phyloP scores from a whole-genome alignment of 2,888 invertebrate species.

The Apodemia duryi region DNA sequence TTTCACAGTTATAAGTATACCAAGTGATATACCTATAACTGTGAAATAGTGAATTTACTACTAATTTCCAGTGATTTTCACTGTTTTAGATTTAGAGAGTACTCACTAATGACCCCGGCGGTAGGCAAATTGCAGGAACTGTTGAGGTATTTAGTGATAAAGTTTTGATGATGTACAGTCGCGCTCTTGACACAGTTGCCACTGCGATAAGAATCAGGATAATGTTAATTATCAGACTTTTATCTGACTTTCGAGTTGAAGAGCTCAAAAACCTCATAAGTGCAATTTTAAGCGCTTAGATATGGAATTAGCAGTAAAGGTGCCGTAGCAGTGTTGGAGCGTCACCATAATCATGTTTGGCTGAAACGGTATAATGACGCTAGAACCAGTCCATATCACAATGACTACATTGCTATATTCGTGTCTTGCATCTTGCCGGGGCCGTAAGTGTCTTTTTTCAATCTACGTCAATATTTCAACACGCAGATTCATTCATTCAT shows the following conservation, averaged over 20 bases:
- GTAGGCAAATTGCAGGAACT: too few relatives aligned
- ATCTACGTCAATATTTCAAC: neutral
- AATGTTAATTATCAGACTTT: too few relatives aligned
- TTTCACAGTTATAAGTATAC: neutral
- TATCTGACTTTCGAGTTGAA: neutral
- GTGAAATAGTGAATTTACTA: slow-evolving; percentile 4
- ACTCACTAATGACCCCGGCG: too few relatives aligned
- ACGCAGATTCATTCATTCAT: too few relatives aligned
- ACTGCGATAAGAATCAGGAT: too few relatives aligned
- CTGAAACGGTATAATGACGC: slow-evolving; percentile 1
- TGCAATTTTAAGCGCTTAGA: too few relatives aligned
- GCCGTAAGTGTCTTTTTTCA: neutral
- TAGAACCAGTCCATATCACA: slow-evolving; percentile 2
- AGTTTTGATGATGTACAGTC: too few relatives aligned
- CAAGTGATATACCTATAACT: slow-evolving; percentile 7
- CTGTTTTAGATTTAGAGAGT: slow-evolving; percentile 10
- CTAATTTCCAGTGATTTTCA: slow-evolving; percentile 11
- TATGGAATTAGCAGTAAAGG: too few relatives aligned
- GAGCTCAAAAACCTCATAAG: too few relatives aligned
- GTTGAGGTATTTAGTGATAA: too few relatives aligned
- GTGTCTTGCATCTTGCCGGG: neutral
- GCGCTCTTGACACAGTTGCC: too few relatives aligned
- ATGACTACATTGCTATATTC: slow-evolving; percentile 8
- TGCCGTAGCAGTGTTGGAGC: neutral
- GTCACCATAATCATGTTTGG: slow-evolving; percentile 7